Evolutionary conservation across 1,140 invertebrate species (phyloP).

Genomic region (Danaus plexippus): DNA sequence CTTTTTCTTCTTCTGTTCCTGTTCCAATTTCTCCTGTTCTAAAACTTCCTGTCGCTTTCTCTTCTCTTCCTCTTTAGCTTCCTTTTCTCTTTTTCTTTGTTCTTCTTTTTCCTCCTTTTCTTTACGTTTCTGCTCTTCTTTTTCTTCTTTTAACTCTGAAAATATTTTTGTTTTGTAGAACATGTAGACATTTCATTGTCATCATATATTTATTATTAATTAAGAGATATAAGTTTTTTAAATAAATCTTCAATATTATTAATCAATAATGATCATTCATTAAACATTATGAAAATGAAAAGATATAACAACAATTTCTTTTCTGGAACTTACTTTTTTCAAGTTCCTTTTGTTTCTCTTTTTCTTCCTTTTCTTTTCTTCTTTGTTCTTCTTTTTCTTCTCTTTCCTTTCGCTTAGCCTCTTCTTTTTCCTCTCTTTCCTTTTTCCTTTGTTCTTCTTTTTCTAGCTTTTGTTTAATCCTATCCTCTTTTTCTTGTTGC

Average conservation of each 20-base stretch:
- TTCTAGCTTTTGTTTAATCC: constrained; percentile 51
- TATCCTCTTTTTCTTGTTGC: constrained; percentile 60
- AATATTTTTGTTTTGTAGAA: constrained; percentile 9
- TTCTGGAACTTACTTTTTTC: constrained; percentile 66
- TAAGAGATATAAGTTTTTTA: constrained; percentile 1
- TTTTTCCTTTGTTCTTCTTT: constrained; percentile 60
- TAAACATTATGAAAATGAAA: not conserved
- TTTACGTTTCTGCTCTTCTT: constrained; percentile 69
- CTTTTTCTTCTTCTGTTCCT: constrained; percentile 81
- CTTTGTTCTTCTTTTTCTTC: constrained; percentile 69
- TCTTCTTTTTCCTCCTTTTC: constrained; percentile 74
- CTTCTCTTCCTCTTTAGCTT: constrained; percentile 76
- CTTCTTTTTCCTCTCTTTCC: constrained; percentile 62
- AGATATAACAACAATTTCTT: constrained; percentile 34
- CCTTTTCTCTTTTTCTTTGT: constrained; percentile 71
- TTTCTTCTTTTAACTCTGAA: constrained; percentile 54
- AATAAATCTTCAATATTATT: constrained; percentile 4
- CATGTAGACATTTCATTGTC: constrained; percentile 4
- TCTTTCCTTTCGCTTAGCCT: constrained; percentile 46
- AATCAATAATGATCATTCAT: constrained; percentile 1
- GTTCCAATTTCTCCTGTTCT: constrained; percentile 77
- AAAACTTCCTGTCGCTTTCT: constrained; percentile 76
- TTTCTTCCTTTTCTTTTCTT: constrained; percentile 71
- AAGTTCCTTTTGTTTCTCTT: constrained; percentile 64
- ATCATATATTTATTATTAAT: not conserved